Conservation (phyloP, 2,113 vertebrate genomes). For the Anas platyrhynchos region DNA sequence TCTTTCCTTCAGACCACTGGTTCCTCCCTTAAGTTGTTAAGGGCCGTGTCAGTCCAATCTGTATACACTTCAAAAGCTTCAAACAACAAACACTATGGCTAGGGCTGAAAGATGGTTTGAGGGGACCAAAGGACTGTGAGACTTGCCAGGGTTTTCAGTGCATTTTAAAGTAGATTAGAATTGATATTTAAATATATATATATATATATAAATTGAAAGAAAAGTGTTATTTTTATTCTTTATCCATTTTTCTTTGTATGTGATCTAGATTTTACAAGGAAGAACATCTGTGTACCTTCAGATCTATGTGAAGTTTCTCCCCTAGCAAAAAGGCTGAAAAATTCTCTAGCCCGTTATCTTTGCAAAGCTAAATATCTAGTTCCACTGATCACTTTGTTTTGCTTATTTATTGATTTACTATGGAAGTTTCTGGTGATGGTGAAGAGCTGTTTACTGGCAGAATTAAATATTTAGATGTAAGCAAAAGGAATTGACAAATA, state of each 20-base stretch:
- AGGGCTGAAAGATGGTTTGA: not conserved
- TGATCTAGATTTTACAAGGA: not conserved
- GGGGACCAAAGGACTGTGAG: not conserved
- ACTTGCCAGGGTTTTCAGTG: not conserved
- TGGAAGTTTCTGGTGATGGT: not conserved
- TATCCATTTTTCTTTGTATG: not conserved
- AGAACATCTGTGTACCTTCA: not conserved
- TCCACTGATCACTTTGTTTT: not conserved
- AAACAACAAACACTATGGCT: not conserved
- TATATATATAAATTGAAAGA: not conserved
- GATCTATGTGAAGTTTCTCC: not conserved
- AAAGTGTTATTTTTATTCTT: not conserved
- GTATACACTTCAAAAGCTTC: slow-evolving; percentile 29
- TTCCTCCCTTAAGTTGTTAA: slow-evolving; percentile 3
- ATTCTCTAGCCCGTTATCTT: not conserved
- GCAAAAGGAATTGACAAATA: not conserved
- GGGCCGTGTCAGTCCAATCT: not conserved
- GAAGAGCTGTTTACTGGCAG: not conserved
- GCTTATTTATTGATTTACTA: not conserved
- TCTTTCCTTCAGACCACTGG: not conserved
- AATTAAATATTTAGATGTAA: not conserved
- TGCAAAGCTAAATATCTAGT: not conserved
- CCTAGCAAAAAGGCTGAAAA: not conserved
- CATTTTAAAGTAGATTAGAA: slow-evolving; percentile 11
- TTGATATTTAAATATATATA: not conserved